Evolutionary conservation across 2,888 invertebrate genomes (phyloP), one percentile per base, ranked within the genome.

Genomic region (Watsonalla cultraria): DNA sequence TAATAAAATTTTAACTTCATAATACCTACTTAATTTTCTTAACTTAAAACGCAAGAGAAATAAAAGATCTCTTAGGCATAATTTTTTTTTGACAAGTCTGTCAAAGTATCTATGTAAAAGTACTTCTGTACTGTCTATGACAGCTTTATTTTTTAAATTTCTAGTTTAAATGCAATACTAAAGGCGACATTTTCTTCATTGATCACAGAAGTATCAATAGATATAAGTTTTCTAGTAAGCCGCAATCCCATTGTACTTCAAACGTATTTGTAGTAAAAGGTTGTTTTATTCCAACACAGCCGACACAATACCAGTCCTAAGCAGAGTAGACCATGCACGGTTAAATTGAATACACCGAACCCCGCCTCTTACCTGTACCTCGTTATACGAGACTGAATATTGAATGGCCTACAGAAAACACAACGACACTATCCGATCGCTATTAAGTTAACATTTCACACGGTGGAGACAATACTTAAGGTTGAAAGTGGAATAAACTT

Each of bases 351-450:
- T 64, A 60, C 59, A 60, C 24, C 45, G 51, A 54, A 55, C 56
- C 66, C 63, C 76, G 74, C 76, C 76, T 58, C 64, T 76, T 70
- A 64, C 69, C 66, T 77, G 74, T 76, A 67, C 70, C 63, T 68
- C 61, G 66, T 72, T 68, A 67, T 57, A 46, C 49, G 64, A 51
- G 42, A 49, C 45, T 53, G 62, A 55, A 62, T 62, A 60, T 60
- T 59, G 56, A 72, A 64, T 64, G 58, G 59, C 58, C 59, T 60
- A 56, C 61, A 63, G 56, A 63, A 66, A 59, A 55, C 53, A 66
- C 52, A 48, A 9, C n/a, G 37, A 15, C 14, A 7, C 13, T 37
- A 13, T 49, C 15, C 35, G 14, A 37, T 35, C 24, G 14, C 14
- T 15, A 11, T 49, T 37, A 8, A 37, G 37, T 49, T 14, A 15